Base-by-base conservation (phyloP, 2,888 invertebrate genomes). In the Bombylius discolor region DNA sequence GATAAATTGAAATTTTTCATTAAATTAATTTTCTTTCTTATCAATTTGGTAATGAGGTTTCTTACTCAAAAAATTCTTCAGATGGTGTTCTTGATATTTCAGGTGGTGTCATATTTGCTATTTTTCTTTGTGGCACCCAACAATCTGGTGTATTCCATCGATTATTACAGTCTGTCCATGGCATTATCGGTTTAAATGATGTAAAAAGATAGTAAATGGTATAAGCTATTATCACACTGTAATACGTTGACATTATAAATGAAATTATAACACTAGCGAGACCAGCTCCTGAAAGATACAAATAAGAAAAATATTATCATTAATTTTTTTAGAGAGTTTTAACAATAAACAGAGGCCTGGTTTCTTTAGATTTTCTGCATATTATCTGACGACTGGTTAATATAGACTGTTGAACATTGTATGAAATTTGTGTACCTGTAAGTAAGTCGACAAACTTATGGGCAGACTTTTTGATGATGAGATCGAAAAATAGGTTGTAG, bases 171-270 rank as follows among this genome's bases (percentile, higher is more conserved):
- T 84, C 83, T 34, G 85, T 83, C 96, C 96, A 96, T 4, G 95
- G 94, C 66, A 92, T 85, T 62, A 86, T 83, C 49, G 87, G 81
- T 70, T 87, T 87, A 70, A 93, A 92, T 36, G 93, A 89, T 58
- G 91, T 87, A 73, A 91, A 90, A 74, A 95, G 87, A 75, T 94
- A 95, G 74, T 90, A 94, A 66, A 94, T 86, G 54, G 91, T 86
- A 81, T 95, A 95, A 59, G 91, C 89, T 74, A 95, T 93, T 72
- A 96, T 90, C 64, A 95, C 91, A 73, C 92, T 93, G 75, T 95
- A 95, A 75, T 95, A 95, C 53, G 94, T 92, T 63, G 93, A 91
- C 84, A 96, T 88, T 69, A 94, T 78, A 77, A 95, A 93, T 63
- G 95, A 94, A 72, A 95, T 89, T 71, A 94, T 85, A 61, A 95